Percentiles rank a stretch among this genome's conserved stretches.
phyloP scores from a whole-genome alignment of 1,140 invertebrate species.

The Eurosta solidaginis region DNA sequence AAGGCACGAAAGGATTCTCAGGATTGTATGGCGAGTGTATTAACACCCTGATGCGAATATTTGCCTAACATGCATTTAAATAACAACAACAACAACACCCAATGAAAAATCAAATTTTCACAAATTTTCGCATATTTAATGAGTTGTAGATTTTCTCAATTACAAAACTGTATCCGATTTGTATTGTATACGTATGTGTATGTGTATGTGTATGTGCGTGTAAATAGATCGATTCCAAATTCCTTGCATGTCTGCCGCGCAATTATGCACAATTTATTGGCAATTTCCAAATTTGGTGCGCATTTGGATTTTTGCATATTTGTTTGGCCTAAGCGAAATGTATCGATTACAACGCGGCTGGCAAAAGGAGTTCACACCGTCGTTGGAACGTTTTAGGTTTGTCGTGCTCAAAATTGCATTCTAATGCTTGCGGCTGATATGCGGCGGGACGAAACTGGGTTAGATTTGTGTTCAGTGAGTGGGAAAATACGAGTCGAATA shows the following conservation, averaged over 20 bases:
- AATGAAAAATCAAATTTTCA: conserved; percentile 19
- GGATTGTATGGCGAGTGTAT: neutral
- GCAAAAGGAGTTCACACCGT: neutral
- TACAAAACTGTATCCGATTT: too few relatives aligned
- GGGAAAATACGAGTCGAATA: neutral
- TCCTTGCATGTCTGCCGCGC: neutral
- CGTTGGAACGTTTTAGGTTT: neutral
- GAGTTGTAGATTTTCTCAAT: neutral
- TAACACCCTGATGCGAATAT: neutral
- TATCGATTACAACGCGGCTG: neutral
- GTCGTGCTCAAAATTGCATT: neutral
- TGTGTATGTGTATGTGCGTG: neutral
- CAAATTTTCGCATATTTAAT: conserved; percentile 19
- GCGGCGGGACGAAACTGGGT: conserved; percentile 7
- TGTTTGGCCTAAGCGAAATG: neutral
- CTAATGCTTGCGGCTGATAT: neutral
- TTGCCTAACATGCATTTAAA: neutral
- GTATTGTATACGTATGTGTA: too few relatives aligned
- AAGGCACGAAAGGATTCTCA: neutral
- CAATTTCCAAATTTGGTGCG: neutral
- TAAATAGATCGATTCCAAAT: too few relatives aligned
- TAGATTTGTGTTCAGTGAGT: neutral
- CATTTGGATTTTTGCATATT: neutral
- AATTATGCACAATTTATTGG: neutral
- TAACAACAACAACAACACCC: neutral